Base-by-base conservation (phyloP, 2,113 vertebrate species). In the Megaceryle torquata region DNA sequence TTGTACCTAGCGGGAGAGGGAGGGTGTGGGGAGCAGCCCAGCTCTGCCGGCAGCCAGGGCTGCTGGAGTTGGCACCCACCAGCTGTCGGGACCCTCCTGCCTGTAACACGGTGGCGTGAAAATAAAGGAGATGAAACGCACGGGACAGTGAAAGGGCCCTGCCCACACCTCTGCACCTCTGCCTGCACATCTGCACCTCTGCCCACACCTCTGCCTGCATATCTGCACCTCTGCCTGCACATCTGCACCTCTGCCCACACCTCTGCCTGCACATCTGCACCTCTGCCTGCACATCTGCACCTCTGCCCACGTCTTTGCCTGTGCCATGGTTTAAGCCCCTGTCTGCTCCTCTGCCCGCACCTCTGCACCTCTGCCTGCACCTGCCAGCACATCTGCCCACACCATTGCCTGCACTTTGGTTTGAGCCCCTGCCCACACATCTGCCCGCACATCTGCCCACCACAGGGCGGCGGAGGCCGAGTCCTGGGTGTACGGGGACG, bases 41-140 rank as follows among this genome's bases (percentile, higher is more conserved):
- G 51, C 6, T 25, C 29, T 3, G 3, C 25, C 0, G 0, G 39
- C 2, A 4, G 19, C 15, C 25, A 24, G 57, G 31, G 53, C 60
- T 74, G 35, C 57, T 43, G 69, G 43, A 56, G 70, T 15, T 15
- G 54, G 79, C 44, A 70, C 50, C 46, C 13, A 24, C n/a, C 35
- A 4, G 21, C 20, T 1, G 33, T 7, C 4, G n/a, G 56, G 60
- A 44, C 25, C 31, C 43, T 71, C 46, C 71, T 33, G 33, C 54
- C 46, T 67, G 57, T 82, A 71, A 65, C 31, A 24, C 1, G 12
- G 56, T 18, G 44, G 70, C 16, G 78, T 79, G 69, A 33, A 46
- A 68, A 83, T 57, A 82, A 88, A 71, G 61, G 46, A 21, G 51
- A 12, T 69, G 61, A 67, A 91, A 76, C 6, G 24, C 41, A 21